phyloP scores from a whole-genome alignment of 2,113 vertebrate species.

The Myiopsitta monachus region DNA sequence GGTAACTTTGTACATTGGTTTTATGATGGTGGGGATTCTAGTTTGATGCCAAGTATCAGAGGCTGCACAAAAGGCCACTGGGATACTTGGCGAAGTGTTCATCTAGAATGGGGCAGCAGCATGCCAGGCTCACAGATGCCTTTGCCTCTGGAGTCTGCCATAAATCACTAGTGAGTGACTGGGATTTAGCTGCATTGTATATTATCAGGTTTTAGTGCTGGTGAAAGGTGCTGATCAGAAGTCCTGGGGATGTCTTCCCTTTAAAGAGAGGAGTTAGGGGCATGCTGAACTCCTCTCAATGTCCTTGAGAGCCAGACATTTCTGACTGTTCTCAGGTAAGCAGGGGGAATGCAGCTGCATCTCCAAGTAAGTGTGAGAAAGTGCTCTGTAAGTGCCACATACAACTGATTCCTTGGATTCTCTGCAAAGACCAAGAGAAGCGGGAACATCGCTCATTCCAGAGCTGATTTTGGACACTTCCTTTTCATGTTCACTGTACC shows the following conservation, averaged over 20 bases:
- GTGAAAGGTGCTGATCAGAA: neutral
- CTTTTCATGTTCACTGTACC: neutral
- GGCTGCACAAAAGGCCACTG: neutral
- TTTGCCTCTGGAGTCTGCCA: neutral
- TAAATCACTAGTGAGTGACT: neutral
- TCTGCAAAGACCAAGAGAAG: neutral
- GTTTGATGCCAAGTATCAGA: neutral
- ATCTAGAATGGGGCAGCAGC: neutral
- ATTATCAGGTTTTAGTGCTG: neutral
- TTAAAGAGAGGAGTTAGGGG: neutral
- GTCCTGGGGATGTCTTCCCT: neutral
- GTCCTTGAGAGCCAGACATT: neutral
- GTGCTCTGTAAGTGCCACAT: conserved; percentile 44
- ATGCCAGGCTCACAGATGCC: neutral
- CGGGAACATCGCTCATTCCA: neutral
- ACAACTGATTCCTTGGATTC: neutral
- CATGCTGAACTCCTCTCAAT: neutral
- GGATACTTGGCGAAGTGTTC: neutral
- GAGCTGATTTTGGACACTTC: neutral
- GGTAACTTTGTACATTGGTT: neutral
- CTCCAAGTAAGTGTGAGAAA: neutral
- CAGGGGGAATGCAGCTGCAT: neutral
- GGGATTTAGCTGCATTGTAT: neutral
- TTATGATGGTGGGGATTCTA: neutral
- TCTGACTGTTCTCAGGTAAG: neutral